Percentiles rank a stretch among this genome's conserved stretches.
These are phyloP conservation scores for Coregonus clupeaformis DNA, from an alignment of 2,113 vertebrate species.

Conservation along the genomic window DNA sequence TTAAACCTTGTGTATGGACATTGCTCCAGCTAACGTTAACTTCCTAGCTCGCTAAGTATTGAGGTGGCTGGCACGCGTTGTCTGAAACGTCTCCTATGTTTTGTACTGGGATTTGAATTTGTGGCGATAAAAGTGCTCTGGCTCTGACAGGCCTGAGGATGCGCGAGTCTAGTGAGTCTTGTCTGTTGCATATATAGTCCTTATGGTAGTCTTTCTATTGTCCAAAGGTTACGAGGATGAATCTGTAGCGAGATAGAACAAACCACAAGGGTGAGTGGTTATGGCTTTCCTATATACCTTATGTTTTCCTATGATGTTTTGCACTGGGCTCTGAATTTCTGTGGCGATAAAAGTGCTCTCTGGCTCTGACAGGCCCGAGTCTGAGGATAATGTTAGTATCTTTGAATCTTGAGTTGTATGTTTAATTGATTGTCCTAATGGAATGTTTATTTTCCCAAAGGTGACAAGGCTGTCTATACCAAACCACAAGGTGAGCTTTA, in stretches of 20 bases:
- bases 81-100: neutral
- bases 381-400: neutral
- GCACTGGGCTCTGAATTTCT: neutral
- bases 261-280: no score
- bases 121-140: constrained; percentile 35
- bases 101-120: neutral
- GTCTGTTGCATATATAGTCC: no score
- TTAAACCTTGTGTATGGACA: no score
- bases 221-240: no score
- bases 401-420: neutral
- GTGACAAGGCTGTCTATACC: neutral
- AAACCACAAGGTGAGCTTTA: neutral
- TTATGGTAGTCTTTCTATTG: no score
- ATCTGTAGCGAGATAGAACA: no score
- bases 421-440: neutral
- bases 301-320: neutral
- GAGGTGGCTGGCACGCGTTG: neutral
- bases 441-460: neutral
- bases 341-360: constrained; percentile 36
- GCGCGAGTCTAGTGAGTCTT: no score
- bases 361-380: constrained; percentile 53
- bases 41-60: no score
- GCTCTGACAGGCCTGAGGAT: constrained; percentile 53
- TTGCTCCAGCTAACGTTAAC: no score
- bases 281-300: no score